Conservation (phyloP, 2,888 invertebrate genomes). For the Macaria notata region DNA sequence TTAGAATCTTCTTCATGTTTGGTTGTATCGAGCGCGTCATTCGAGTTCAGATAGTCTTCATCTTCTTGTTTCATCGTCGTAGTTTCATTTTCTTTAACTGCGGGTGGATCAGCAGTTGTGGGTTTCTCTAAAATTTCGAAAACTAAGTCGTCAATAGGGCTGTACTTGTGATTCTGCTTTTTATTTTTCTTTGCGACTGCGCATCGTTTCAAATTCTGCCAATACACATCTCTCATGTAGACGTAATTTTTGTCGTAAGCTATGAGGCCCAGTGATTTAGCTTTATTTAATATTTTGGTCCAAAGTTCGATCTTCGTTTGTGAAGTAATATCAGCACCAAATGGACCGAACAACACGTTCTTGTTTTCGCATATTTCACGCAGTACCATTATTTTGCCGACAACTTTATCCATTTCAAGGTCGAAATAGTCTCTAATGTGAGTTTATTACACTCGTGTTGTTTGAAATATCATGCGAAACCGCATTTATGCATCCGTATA, state of each 20-base stretch:
- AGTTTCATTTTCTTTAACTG: slow-evolving; percentile 2
- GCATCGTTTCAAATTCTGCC: slow-evolving; percentile 29
- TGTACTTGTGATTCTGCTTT: slow-evolving; percentile 15
- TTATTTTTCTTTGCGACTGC: slow-evolving; percentile 17
- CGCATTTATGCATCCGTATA: no score
- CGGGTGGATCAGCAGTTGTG: slow-evolving; percentile 6
- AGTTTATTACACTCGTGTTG: neutral
- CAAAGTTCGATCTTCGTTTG: slow-evolving; percentile 23
- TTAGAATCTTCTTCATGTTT: slow-evolving; percentile 9
- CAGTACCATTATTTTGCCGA: slow-evolving; percentile 26
- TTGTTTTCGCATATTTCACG: slow-evolving; percentile 29
- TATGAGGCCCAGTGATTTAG: slow-evolving; percentile 26
- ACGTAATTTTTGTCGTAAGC: slow-evolving; percentile 22
- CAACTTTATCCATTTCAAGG: slow-evolving; percentile 24
- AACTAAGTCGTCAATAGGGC: slow-evolving; percentile 24
- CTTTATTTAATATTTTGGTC: slow-evolving; percentile 24
- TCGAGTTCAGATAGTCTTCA: slow-evolving; percentile 6
- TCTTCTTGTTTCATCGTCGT: slow-evolving; percentile 13
- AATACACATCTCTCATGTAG: slow-evolving; percentile 30
- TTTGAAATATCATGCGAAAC: no score
- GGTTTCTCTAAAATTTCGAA: slow-evolving; percentile 26
- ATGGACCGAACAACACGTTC: slow-evolving; percentile 24
- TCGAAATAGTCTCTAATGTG: slow-evolving; percentile 9
- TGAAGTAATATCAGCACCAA: slow-evolving; percentile 15
- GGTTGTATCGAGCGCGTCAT: neutral